Evolutionary conservation across 1,140 invertebrate species (phyloP).

Genomic region (Ceratoteleas bidentatus): DNA sequence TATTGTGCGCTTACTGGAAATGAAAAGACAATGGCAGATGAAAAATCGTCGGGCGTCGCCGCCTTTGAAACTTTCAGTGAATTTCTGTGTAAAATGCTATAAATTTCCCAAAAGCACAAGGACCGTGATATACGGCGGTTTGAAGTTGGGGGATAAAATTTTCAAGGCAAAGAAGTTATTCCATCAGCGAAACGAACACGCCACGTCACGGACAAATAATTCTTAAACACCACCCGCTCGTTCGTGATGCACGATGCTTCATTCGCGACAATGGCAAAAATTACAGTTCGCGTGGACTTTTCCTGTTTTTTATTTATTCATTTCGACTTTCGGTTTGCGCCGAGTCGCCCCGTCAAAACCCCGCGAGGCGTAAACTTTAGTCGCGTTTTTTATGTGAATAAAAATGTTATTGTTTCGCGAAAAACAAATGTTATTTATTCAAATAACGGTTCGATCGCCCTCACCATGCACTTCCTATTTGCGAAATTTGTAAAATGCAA

Average conservation of each 20-base stretch:
- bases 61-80: slow-evolving; percentile 66
- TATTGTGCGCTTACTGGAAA: slow-evolving; percentile 68
- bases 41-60: slow-evolving; percentile 67
- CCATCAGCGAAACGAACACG: slow-evolving; percentile 50
- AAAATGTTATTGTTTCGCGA: no score
- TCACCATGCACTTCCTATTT: no score
- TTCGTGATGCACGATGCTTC: slow-evolving; percentile 19
- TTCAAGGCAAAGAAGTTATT: slow-evolving; percentile 66
- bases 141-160: slow-evolving; percentile 66
- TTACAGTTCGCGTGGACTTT: slow-evolving; percentile 7
- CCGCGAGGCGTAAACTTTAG: no score
- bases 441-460: no score
- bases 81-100: slow-evolving; percentile 65
- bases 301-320: no score
- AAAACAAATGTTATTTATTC: no score
- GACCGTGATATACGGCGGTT: slow-evolving; percentile 64
- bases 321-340: no score
- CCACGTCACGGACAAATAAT: slow-evolving; percentile 57
- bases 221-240: slow-evolving; percentile 33
- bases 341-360: no score
- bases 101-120: slow-evolving; percentile 62
- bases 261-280: slow-evolving; percentile 38
- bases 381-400: no score
- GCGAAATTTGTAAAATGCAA: no score
- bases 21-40: slow-evolving; percentile 69